Base-by-base conservation (phyloP, 2,888 invertebrate species). In the Cantharis lateralis region DNA sequence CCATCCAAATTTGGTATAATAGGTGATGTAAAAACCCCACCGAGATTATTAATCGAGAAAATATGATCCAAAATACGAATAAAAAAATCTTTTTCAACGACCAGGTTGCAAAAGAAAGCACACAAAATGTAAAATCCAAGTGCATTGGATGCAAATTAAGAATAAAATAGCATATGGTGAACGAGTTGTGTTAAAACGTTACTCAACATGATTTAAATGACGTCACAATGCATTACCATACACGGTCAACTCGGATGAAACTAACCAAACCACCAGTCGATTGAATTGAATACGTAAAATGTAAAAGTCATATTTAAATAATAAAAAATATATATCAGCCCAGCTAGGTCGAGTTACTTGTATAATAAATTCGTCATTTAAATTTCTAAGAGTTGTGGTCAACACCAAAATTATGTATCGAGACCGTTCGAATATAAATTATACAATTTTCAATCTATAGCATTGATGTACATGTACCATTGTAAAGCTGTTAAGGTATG, bases 191-290 rank as follows among this genome's bases (percentile, higher is more conserved):
- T 74, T 80, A 74, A 74, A 64, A 69, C 28, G 77, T 80, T 80
- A 76, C 76, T 77, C 76, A 78, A 77, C 76, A 71, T 66, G 64
- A 75, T 77, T 69, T 75, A 70, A 62, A 69, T 78, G 80, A 80
- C 80, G 80, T 80, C 80, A 80, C 64, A 73, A 48, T 74, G 68
- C 71, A 80, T 78, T 76, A 76, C 80, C 80, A 80, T 80, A 80
- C 63, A 80, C 76, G 80, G 80, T 75, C 76, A 80, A 78, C 74
- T 70, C 68, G 73, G 68, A 72, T 71, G 64, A 66, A 66, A 66
- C 64, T 66, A 66, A 66, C 64, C 64, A 66, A 66, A 66, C 20
- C 18, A 66, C 64, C 64, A 66, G n/a, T 66, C 64, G 18, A 66
- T 66, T 24, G 16, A 24, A 24, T 63, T 11, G 48, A 48, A 18